Percentiles rank a stretch among this genome's conserved stretches.
Conservation (phyloP, 2,113 vertebrate genomes). For the Eleginops maclovinus region DNA sequence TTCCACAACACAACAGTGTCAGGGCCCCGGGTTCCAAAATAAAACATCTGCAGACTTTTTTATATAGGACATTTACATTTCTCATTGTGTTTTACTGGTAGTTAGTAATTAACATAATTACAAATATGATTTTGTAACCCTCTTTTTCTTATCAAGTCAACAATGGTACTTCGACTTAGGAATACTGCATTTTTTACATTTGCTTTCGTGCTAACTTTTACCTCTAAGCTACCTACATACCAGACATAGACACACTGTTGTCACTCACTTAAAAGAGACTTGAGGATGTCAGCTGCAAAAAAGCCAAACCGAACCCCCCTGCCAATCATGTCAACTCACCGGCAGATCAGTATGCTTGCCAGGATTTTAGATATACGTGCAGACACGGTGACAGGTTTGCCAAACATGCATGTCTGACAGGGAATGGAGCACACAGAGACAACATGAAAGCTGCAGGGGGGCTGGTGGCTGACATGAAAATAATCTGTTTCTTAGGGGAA, state of each 20-base stretch:
- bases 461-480: conserved; percentile 33
- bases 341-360: conserved; percentile 63
- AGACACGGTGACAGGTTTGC: conserved; percentile 66
- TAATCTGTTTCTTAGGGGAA: conserved; percentile 6
- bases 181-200: neutral
- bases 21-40: neutral
- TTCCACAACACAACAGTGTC: neutral
- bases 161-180: neutral
- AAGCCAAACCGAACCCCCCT: conserved; percentile 49
- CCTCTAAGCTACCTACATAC: conserved; percentile 1
- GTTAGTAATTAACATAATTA: neutral
- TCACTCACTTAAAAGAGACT: conserved; percentile 60
- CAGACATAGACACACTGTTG: conserved; percentile 11
- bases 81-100: too few species aligned
- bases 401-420: conserved; percentile 62
- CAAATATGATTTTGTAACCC: neutral
- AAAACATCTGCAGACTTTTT: neutral
- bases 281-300: conserved; percentile 62
- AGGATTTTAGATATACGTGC: conserved; percentile 68
- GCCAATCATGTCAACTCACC: conserved; percentile 74
- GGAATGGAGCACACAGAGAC: conserved; percentile 31
- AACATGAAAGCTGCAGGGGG: conserved; percentile 22
- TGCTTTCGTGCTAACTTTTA: neutral
- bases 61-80: neutral
- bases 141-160: neutral